Conservation (phyloP, 2,888 invertebrate species). For the Phanerotoma sp. region DNA sequence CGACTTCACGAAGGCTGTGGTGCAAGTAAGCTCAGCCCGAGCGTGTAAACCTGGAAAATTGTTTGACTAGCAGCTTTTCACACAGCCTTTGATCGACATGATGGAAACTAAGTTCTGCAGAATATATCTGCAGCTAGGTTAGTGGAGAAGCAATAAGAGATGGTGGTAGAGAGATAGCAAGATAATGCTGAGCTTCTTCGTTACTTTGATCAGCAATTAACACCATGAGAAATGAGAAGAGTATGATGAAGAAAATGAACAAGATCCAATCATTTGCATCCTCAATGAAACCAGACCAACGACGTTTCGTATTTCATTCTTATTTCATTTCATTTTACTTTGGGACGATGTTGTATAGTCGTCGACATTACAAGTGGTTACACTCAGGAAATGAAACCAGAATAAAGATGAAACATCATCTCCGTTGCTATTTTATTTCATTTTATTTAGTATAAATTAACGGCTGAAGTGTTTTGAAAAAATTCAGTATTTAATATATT, state of each 20-base stretch:
- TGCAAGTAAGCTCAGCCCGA: constrained; percentile 3
- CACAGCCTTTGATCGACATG: constrained; percentile 29
- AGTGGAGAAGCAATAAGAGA: neutral
- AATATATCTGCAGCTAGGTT: constrained; percentile 9
- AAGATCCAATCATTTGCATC: constrained; percentile 20
- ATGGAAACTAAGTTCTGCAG: constrained; percentile 29
- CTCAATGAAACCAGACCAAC: neutral
- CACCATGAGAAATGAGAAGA: constrained; percentile 31
- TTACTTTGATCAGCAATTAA: constrained; percentile 48
- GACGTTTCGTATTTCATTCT: no score
- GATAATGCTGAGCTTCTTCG: constrained; percentile 18
- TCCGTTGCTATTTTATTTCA: no score
- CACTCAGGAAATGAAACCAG: neutral
- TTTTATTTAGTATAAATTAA: no score
- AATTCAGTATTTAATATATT: no score
- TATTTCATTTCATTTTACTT: no score
- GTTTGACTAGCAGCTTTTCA: constrained; percentile 34
- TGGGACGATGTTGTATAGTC: neutral
- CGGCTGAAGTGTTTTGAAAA: no score
- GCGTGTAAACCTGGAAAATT: constrained; percentile 33
- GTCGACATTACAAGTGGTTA: constrained; percentile 1
- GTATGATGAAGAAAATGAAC: constrained; percentile 18
- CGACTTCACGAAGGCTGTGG: constrained; percentile 4
- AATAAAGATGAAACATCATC: no score
- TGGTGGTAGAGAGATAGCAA: constrained; percentile 1